phyloP scores from a whole-genome alignment of 2,113 vertebrate species.

The Lophius piscatorius region DNA sequence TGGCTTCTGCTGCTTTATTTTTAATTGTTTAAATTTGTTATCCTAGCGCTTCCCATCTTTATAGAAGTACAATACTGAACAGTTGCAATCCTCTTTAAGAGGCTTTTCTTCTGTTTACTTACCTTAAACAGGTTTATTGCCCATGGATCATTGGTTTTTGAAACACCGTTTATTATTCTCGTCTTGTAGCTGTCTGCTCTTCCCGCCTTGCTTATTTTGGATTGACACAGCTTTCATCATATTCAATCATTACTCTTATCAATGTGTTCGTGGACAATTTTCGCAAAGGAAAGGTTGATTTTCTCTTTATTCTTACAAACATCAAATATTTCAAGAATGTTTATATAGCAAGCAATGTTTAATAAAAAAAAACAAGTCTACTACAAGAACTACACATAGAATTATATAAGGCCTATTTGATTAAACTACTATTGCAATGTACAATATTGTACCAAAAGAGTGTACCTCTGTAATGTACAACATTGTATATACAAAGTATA shows the following conservation, averaged over 20 bases:
- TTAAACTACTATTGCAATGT: constrained; percentile 88
- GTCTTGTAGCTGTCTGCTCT: too few species aligned
- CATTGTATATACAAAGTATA: constrained; percentile 94
- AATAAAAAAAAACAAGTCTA: constrained; percentile 78
- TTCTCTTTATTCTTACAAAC: constrained; percentile 2
- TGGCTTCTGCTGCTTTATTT: too few species aligned
- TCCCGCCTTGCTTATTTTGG: neutral
- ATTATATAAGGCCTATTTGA: constrained; percentile 85
- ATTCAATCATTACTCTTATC: neutral
- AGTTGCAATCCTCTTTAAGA: too few species aligned
- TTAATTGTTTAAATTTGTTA: too few species aligned
- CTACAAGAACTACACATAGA: constrained; percentile 85
- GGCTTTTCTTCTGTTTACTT: too few species aligned
- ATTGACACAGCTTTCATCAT: neutral
- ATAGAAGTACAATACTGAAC: too few species aligned
- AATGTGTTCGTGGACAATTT: neutral
- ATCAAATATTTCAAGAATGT: constrained; percentile 16
- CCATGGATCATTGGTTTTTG: too few species aligned
- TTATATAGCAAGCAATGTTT: constrained; percentile 87
- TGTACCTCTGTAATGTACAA: constrained; percentile 95
- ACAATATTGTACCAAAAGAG: constrained; percentile 91
- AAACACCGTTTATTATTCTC: too few species aligned
- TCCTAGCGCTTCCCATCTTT: too few species aligned
- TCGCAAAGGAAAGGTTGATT: neutral
- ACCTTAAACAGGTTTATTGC: too few species aligned